These are phyloP conservation scores for Mycalesis mineus DNA, from an alignment of 2,888 invertebrate genomes.

Conservation along the genomic window DNA sequence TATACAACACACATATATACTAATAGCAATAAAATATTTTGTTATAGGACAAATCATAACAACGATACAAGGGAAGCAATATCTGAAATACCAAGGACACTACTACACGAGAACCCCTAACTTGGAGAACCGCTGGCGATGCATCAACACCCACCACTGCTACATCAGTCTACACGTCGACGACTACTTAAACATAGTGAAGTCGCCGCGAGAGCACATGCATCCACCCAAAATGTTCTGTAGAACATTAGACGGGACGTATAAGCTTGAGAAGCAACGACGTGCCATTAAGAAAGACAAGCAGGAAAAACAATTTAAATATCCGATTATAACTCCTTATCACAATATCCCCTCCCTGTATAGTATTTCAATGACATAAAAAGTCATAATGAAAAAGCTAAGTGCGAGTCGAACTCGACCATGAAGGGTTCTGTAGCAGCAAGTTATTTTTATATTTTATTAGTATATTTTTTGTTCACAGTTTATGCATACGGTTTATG, in stretches of 20 bases:
- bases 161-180: slow-evolving; percentile 35
- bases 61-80: slow-evolving; percentile 43
- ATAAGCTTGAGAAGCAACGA: slow-evolving; percentile 15
- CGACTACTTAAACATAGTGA: slow-evolving; percentile 18
- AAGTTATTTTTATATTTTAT: too few relatives aligned
- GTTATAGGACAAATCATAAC: slow-evolving; percentile 40
- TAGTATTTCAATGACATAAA: too few relatives aligned
- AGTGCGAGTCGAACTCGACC: too few relatives aligned
- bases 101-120: slow-evolving; percentile 50
- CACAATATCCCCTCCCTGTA: too few relatives aligned
- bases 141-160: slow-evolving; percentile 44
- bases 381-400: too few relatives aligned
- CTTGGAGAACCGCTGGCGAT: slow-evolving; percentile 41
- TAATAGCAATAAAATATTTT: slow-evolving; percentile 6
- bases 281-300: background rate
- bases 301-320: background rate
- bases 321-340: background rate
- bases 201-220: slow-evolving; percentile 20
- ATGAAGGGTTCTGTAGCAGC: too few relatives aligned
- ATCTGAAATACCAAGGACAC: slow-evolving; percentile 49
- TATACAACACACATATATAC: too few relatives aligned
- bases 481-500: too few relatives aligned
- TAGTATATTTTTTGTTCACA: too few relatives aligned
- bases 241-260: slow-evolving; percentile 19
- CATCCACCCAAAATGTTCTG: slow-evolving; percentile 22